phyloP scores from a whole-genome alignment of 2,888 invertebrate species.

The Oligia latruncula region DNA sequence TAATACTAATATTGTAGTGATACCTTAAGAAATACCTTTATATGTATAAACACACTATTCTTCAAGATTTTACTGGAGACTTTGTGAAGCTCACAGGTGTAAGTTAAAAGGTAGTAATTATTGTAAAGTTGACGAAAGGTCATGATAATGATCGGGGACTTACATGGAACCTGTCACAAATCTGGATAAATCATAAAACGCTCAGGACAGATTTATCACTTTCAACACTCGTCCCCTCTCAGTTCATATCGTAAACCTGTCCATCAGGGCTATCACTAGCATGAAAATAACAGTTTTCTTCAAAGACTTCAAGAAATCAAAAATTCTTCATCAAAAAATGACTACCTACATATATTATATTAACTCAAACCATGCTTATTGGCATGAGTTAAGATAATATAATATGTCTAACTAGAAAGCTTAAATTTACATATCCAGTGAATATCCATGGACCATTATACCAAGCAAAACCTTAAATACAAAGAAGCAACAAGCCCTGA shows the following conservation, averaged over 20 bases:
- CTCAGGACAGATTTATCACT: constrained; percentile 60
- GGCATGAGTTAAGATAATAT: too few species aligned
- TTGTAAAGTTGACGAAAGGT: background rate
- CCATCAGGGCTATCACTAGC: constrained; percentile 38
- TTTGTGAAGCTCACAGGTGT: background rate
- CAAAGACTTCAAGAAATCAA: too few species aligned
- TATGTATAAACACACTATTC: background rate
- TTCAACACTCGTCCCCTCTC: constrained; percentile 43
- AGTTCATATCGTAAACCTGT: constrained; percentile 49
- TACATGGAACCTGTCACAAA: constrained; percentile 48
- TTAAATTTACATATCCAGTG: background rate
- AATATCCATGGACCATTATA: background rate
- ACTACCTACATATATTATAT: background rate
- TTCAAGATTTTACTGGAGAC: background rate
- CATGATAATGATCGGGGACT: constrained; percentile 6
- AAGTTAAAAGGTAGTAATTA: background rate
- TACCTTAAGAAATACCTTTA: background rate
- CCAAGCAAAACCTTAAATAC: background rate
- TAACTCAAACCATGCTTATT: too few species aligned
- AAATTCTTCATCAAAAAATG: background rate
- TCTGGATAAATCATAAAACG: constrained; percentile 59
- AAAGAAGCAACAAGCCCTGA: background rate
- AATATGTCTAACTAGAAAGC: background rate
- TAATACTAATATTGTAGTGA: background rate
- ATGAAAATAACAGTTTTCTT: background rate